Evolutionary conservation across 2,797 vertebrate genomes (phyloP).

Genomic region (Pempheris klunzingeri): DNA sequence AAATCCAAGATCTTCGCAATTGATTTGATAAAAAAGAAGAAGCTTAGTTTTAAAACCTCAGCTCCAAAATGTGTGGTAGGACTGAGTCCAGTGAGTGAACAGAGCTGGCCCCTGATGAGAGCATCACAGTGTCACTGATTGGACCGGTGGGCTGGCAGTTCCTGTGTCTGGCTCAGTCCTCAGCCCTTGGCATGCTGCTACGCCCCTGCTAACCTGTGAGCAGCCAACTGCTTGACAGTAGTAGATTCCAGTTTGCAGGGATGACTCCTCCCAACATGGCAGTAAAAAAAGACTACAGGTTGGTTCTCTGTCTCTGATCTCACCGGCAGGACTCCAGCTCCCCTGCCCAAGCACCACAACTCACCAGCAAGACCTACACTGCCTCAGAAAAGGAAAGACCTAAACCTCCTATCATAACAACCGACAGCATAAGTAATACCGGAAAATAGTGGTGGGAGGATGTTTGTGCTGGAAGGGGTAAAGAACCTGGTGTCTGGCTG

Average conservation of each 20-base stretch:
- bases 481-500: no score
- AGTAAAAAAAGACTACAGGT: conserved; percentile 44
- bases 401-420: conserved; percentile 17
- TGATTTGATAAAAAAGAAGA: background rate
- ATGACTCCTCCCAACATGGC: conserved; percentile 29
- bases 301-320: conserved; percentile 47
- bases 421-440: conserved; percentile 16
- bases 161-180: conserved; percentile 23
- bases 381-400: conserved; percentile 2
- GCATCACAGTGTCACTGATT: conserved; percentile 12
- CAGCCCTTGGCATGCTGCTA: conserved; percentile 20
- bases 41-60: background rate
- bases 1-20: background rate
- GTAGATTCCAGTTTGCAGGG: conserved; percentile 31
- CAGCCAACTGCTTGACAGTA: conserved; percentile 40
- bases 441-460: conserved; percentile 15
- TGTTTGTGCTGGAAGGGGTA: conserved; percentile 4
- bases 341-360: background rate
- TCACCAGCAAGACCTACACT: conserved; percentile 28
- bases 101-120: conserved; percentile 15
- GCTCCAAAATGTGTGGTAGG: conserved; percentile 5
- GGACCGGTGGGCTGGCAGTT: conserved; percentile 24
- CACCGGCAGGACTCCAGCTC: conserved; percentile 23
- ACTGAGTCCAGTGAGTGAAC: conserved; percentile 6
- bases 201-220: conserved; percentile 1